Base-by-base conservation (phyloP, 2,797 vertebrate genomes). In the Gadopsis bispinosus region DNA sequence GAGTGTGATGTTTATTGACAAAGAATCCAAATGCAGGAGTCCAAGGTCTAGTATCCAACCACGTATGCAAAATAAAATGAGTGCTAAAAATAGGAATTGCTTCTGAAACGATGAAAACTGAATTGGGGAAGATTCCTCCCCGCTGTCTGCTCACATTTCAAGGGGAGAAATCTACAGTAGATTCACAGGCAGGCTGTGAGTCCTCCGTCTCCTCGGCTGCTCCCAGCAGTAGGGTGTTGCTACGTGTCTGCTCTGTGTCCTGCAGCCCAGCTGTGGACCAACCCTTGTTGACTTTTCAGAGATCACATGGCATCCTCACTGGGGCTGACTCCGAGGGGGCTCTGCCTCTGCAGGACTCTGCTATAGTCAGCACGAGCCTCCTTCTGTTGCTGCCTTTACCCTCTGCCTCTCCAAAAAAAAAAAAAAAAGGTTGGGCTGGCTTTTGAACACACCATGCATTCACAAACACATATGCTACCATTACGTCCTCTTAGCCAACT, bases 221-320 rank as follows among this genome's bases (percentile, higher is more conserved):
- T 86, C 89, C 73, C 94, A 94, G 95, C 87, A 84, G 93, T 94
- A 93, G 93, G 89, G 82, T 94, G 90, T 92, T 94, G 93, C 93
- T 95, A 92, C 77, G 89, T 89, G 81, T 79, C 85, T 80, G 79
- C 86, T 91, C 91, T 92, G 87, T 93, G 92, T 93, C 79, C 68
- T 56, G 86, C 66, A 77, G 80, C 86, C 93, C 94, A 94, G 92
- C 94, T 95, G 94, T 92, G 92, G 92, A 91, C 92, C 89, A 88
- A 89, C 89, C 91, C 93, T 88, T 94, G 94, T 94, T 95, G 93
- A 95, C 91, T 94, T 95, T 94, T 89, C 86, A 88, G 92, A 93
- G 95, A 96, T 95, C 95, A 95, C 93, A 95, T 93, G 93, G 90
- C 92, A 87, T 93, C 90, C 88, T 91, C 81, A 81, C 89, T 83